Percentiles rank a stretch among this genome's conserved stretches.
Evolutionary conservation across 2,888 invertebrate species (phyloP).

Genomic region (Malthinus flaveolus): DNA sequence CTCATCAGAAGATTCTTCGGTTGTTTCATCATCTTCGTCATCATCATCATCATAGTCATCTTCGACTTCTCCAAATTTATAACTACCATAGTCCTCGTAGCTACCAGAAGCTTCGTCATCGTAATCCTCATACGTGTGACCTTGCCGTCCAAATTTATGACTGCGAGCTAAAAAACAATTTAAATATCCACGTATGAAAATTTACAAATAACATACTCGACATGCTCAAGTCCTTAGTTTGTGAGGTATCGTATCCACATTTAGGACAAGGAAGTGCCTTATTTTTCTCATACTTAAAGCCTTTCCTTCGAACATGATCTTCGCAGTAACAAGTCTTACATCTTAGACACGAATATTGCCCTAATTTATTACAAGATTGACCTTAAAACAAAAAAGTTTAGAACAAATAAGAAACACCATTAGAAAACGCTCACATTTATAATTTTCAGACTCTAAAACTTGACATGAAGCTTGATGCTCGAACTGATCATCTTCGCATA

Average conservation of each 20-base stretch:
- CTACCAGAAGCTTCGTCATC: slow-evolving; percentile 65
- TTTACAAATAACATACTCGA: slow-evolving; percentile 70
- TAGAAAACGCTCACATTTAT: slow-evolving; percentile 72
- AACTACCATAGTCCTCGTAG: slow-evolving; percentile 45
- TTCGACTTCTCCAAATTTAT: slow-evolving; percentile 57
- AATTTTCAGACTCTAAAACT: slow-evolving; percentile 91
- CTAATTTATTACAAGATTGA: slow-evolving; percentile 91
- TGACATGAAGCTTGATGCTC: slow-evolving; percentile 98
- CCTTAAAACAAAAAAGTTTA: slow-evolving; percentile 57
- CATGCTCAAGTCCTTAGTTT: slow-evolving; percentile 94
- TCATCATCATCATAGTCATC: slow-evolving; percentile 58
- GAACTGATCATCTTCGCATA: slow-evolving; percentile 95
- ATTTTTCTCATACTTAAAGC: slow-evolving; percentile 84
- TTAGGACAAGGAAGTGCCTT: slow-evolving; percentile 90
- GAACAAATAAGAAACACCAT: background rate
- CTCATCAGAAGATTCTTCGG: slow-evolving; percentile 52
- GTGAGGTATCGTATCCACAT: slow-evolving; percentile 89
- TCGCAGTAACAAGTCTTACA: slow-evolving; percentile 97
- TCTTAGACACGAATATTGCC: slow-evolving; percentile 92
- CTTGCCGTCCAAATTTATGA: slow-evolving; percentile 89
- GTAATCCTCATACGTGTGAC: slow-evolving; percentile 65
- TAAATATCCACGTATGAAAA: background rate
- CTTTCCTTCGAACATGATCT: slow-evolving; percentile 91
- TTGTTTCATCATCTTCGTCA: slow-evolving; percentile 41
- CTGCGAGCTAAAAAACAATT: slow-evolving; percentile 67